Conservation (phyloP, 1,140 invertebrate species). For the Drosophila guanche region DNA sequence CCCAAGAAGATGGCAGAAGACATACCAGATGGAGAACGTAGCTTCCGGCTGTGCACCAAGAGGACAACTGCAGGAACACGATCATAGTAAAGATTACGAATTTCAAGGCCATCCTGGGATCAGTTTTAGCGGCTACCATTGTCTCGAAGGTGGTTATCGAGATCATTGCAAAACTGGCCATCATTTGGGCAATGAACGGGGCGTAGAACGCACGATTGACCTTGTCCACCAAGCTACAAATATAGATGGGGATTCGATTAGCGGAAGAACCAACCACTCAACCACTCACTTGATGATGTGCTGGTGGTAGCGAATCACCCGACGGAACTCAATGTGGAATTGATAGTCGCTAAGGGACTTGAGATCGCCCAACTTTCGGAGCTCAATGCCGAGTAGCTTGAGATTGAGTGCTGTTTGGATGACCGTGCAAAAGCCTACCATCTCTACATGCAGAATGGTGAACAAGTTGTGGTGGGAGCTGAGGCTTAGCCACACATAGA, state of each 20-base stretch:
- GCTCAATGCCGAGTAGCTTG: slow-evolving; percentile 54
- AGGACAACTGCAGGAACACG: slow-evolving; percentile 62
- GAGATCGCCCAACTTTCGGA: slow-evolving; percentile 41
- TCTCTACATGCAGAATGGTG: slow-evolving; percentile 55
- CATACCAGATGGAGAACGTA: slow-evolving; percentile 54
- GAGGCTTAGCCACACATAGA: slow-evolving; percentile 47
- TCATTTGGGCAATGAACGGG: slow-evolving; percentile 60
- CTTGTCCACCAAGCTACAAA: slow-evolving; percentile 41
- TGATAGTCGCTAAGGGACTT: slow-evolving; percentile 6
- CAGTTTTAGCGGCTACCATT: slow-evolving; percentile 41
- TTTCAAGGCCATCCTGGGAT: slow-evolving; percentile 62
- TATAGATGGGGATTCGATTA: no score
- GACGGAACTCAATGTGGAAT: slow-evolving; percentile 34
- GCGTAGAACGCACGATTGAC: slow-evolving; percentile 56
- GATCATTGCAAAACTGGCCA: slow-evolving; percentile 64
- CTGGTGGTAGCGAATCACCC: slow-evolving; percentile 58
- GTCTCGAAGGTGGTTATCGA: slow-evolving; percentile 70
- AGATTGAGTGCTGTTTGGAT: slow-evolving; percentile 67
- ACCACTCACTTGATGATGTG: slow-evolving; percentile 57
- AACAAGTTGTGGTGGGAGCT: slow-evolving; percentile 44
- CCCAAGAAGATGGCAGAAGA: neutral
- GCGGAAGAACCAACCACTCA: no score
- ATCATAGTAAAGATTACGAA: slow-evolving; percentile 59
- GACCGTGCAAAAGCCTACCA: slow-evolving; percentile 56
- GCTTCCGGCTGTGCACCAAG: slow-evolving; percentile 63